A percentile compares a stretch with the other conserved stretches of the same genome.
phyloP scores from a whole-genome alignment of 2,797 vertebrate genomes.

The Pseudochirops cupreus region DNA sequence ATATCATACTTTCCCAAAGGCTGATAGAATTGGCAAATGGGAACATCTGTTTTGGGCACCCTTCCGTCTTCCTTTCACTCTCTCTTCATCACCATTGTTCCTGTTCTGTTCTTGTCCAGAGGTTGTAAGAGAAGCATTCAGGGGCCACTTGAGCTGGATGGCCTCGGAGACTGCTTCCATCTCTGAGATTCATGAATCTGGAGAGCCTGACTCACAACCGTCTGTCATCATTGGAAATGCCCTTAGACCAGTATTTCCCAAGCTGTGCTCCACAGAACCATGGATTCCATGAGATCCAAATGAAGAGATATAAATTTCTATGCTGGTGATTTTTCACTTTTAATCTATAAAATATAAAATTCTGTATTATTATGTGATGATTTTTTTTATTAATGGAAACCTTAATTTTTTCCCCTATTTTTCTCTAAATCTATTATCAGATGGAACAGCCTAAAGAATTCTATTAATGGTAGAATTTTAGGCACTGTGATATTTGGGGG shows the following conservation, averaged over 20 bases:
- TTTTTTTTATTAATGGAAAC: not conserved
- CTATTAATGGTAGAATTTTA: not conserved
- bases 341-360: not conserved
- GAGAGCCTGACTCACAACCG: not conserved
- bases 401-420: not conserved
- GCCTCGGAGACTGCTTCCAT: not conserved
- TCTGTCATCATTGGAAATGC: not conserved
- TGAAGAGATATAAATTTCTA: not conserved
- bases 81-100: not conserved
- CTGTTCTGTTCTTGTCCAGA: not conserved
- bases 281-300: not conserved
- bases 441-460: not conserved
- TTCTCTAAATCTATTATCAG: not conserved
- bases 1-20: not conserved
- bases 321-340: not conserved
- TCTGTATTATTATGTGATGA: not conserved
- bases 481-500: not conserved
- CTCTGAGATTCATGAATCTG: not conserved
- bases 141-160: not conserved
- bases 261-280: not conserved
- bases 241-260: not conserved
- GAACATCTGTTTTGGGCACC: not conserved
- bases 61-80: not conserved
- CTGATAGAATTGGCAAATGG: not conserved
- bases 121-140: not conserved